These are phyloP conservation scores for Noctua fimbriata DNA, from an alignment of 2,888 invertebrate species.

Conservation along the genomic window DNA sequence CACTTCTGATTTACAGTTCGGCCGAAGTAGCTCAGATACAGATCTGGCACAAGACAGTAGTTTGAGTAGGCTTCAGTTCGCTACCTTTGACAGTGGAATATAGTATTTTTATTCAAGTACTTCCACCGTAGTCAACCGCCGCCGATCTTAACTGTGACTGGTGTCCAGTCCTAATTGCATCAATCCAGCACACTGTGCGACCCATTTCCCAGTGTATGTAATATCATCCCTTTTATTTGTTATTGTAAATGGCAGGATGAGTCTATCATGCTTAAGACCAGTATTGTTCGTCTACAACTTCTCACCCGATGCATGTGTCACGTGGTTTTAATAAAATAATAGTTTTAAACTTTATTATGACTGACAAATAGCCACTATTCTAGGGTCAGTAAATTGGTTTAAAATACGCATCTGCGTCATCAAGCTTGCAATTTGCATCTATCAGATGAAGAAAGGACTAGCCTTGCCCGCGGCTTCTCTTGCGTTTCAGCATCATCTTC, in stretches of 20 bases:
- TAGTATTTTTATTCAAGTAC: too few species aligned
- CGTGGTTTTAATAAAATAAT: constrained; percentile 8
- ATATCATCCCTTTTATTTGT: constrained; percentile 1
- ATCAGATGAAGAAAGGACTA: neutral
- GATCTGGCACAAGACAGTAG: too few species aligned
- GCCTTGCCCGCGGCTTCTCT: neutral
- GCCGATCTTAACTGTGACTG: too few species aligned
- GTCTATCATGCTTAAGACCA: constrained; percentile 33
- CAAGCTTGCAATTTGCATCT: constrained; percentile 21
- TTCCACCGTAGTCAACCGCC: too few species aligned
- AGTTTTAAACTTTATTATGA: constrained; percentile 7
- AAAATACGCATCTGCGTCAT: neutral
- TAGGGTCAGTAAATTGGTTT: constrained; percentile 1
- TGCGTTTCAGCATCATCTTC: too few species aligned
- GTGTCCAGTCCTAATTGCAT: too few species aligned
- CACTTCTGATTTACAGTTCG: too few species aligned
- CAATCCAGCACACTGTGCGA: too few species aligned
- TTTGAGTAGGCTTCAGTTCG: too few species aligned
- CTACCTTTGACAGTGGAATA: too few species aligned
- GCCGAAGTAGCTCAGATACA: too few species aligned
- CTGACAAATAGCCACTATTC: constrained; percentile 1
- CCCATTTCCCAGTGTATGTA: too few species aligned
- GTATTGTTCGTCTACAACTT: neutral
- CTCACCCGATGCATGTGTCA: neutral
- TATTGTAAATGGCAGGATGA: constrained; percentile 30